Base-by-base conservation (phyloP, 2,888 invertebrate species). In the Callyntrura sp. region DNA sequence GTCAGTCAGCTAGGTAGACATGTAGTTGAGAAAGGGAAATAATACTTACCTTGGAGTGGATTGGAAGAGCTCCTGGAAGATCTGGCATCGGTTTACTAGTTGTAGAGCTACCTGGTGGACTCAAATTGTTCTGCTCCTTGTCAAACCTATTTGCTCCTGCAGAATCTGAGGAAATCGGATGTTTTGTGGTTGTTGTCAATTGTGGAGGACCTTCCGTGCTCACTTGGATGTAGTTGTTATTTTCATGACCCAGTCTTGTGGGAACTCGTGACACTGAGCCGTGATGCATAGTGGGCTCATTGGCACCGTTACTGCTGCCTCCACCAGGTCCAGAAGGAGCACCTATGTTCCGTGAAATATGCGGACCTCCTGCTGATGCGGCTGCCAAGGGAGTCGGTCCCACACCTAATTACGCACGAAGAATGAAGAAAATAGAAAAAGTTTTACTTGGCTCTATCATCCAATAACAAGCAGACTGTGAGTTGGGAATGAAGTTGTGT, bases 61-160 rank as follows among this genome's bases (percentile, higher is more conserved):
- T 93, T 17, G 93, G 93, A 76, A 93, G 91, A 48, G 93, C 93
- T 84, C 92, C 92, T 57, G 93, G 93, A 57, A 93, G 86, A 86
- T 93, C 93, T 35, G 91, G 93, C 82, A 92, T 87, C 2, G 93
- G 92, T 76, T 93, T 93, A 6, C 91, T 92, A 17, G 92, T 92
- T 8, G 92, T 92, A 12, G 86, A 90, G 6, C 88, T 87, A 8
- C 90, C 65, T 57, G 86, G 85, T 8, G 84, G 88, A 57, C 35
- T 79, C 65, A 85, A 43, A 57, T 87, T 90, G 48, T 87, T 87
- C 25, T 85, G 65, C 4, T 88, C 60, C 62, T 60, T 88, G 51
- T 88, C 90, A 79, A 79, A 78, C 62, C 85, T 68, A 85, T 60
- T 85, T 25, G 51, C 86, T 25, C 78, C 90, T 48, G 78, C 78